Evolutionary conservation across 2,888 invertebrate genomes (phyloP), one percentile per base, ranked within the genome.

Genomic region (Sesamia inferens): DNA sequence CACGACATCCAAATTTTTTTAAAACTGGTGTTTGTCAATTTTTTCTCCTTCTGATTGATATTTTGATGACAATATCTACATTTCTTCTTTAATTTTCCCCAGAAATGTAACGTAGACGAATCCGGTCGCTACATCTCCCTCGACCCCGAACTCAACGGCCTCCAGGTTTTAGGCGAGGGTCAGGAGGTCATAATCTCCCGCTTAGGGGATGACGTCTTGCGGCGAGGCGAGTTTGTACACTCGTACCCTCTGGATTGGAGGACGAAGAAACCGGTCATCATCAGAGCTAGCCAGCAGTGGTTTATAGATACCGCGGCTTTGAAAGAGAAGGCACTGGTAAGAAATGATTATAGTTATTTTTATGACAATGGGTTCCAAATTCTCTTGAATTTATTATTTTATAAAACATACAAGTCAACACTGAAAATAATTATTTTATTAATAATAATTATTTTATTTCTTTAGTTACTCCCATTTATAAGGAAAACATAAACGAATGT

Each of bases 161-260:
- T 98, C 66, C 92, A 94, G 62, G 98, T 99, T 1, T 95, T 99
- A 13, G 93, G 93, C 0, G 97, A 98, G 62, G 99, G 99, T 0
- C 97, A 97, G 85, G 93, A 97, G 2, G 91, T 96, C 69, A 97
- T 99, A 0, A 90, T 99, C 5, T 87, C 97, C 10, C 86, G 93
- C 65, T 92, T 97, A 10, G 96, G 87, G 0, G 87, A 86, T 13
- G 95, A 98, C 84, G 93, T 99, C 16, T 85, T 99, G 0, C 96
- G 97, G 84, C 90, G 94, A 7, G 97, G 97, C 19, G 94, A 96
- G 7, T 97, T 97, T 82, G 93, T 95, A 0, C 99, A 99, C 92
- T 98, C 99, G 71, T 99, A 99, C 94, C 99, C 99, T 0, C 98
- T 99, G 88, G 99, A 99, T 94, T 99, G 99, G 99, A 96, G 99